These are phyloP conservation scores for Dallia pectoralis DNA, from an alignment of 2,797 vertebrate genomes.

Conservation along the genomic window DNA sequence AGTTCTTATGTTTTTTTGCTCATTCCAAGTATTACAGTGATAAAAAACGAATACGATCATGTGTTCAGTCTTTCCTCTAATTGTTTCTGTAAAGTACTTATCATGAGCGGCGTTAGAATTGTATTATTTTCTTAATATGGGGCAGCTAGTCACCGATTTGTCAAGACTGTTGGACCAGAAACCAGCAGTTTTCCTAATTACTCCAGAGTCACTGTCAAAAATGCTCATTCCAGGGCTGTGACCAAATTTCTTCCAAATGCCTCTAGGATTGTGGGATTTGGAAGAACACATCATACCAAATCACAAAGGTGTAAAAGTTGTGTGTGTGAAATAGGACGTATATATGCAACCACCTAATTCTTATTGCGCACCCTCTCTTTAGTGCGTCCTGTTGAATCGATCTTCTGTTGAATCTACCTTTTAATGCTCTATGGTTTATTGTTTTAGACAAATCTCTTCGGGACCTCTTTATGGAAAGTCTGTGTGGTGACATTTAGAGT, in stretches of 20 bases:
- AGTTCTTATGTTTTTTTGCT: neutral
- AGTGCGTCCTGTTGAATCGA: neutral
- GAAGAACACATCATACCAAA: too few relatives aligned
- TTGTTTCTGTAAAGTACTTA: neutral
- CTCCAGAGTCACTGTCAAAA: too few relatives aligned
- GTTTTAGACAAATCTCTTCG: neutral
- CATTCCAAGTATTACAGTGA: neutral
- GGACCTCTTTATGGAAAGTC: neutral
- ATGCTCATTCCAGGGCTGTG: too few relatives aligned
- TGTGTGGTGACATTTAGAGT: neutral
- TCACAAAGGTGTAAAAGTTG: too few relatives aligned
- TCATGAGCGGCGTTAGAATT: neutral
- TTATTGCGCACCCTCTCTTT: neutral
- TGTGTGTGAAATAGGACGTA: too few relatives aligned
- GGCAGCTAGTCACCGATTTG: too few relatives aligned
- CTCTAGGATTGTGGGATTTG: too few relatives aligned
- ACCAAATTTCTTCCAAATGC: too few relatives aligned
- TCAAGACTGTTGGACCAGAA: too few relatives aligned
- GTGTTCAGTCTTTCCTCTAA: neutral
- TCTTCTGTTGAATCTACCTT: neutral
- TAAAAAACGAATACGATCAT: neutral
- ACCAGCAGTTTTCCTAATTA: too few relatives aligned
- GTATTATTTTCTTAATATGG: neutral
- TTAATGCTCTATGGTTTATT: neutral
- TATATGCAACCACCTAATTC: too few relatives aligned